Evolutionary conservation across 2,797 vertebrate genomes (phyloP).

Genomic region (Lagorchestes hirsutus): DNA sequence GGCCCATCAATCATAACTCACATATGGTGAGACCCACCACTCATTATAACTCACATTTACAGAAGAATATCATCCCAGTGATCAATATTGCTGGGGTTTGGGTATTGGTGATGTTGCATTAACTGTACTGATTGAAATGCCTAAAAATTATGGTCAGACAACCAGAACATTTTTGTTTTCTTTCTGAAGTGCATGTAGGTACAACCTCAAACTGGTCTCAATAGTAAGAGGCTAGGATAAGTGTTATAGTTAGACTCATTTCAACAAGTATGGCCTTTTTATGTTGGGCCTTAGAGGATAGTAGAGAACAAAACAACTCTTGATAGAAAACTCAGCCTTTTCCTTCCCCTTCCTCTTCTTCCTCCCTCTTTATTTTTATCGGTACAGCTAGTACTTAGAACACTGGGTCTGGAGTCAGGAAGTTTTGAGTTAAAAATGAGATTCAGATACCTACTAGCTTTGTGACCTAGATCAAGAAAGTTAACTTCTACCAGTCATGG

Average conservation of each 20-base stretch:
- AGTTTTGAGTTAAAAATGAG: background rate
- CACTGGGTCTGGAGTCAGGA: background rate
- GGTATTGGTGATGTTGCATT: background rate
- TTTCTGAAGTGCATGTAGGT: background rate
- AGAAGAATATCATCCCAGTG: background rate
- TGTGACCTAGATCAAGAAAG: background rate
- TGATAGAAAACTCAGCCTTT: background rate
- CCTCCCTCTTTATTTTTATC: background rate
- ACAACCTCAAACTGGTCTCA: background rate
- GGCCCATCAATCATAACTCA: too few species aligned
- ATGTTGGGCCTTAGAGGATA: background rate
- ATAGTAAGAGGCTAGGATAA: background rate
- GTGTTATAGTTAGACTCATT: background rate
- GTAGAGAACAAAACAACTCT: background rate
- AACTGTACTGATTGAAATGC: constrained; percentile 6
- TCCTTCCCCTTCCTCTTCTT: background rate
- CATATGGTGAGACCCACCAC: background rate
- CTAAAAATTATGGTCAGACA: constrained; percentile 18
- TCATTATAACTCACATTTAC: background rate
- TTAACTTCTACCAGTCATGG: background rate
- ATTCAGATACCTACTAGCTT: background rate
- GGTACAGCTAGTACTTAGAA: background rate
- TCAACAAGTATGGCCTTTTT: background rate
- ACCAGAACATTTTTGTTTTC: background rate
- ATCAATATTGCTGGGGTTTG: background rate